These are phyloP conservation scores for Pogonognathellus flavescens DNA, from an alignment of 1,140 invertebrate genomes.

Conservation along the genomic window DNA sequence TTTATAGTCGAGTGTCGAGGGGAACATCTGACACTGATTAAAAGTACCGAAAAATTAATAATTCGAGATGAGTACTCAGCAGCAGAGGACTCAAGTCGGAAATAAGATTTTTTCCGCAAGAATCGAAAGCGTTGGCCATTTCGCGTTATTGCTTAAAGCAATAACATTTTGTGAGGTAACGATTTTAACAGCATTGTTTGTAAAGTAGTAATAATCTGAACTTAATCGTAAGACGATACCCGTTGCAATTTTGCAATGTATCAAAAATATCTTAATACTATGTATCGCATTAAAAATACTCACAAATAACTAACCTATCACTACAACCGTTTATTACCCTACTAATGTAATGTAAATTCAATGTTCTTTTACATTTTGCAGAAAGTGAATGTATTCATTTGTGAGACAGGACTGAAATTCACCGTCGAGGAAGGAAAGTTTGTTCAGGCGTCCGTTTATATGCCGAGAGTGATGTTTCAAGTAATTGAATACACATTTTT, in stretches of 20 bases:
- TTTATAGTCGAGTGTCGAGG: no score
- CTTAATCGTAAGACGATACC: no score
- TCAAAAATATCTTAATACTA: no score
- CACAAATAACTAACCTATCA: no score
- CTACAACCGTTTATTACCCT: no score
- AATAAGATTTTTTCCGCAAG: neutral
- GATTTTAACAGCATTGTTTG: no score
- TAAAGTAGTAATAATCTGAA: no score
- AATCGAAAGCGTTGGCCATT: neutral
- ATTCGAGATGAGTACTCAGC: neutral
- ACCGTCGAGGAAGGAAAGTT: slow-evolving; percentile 58
- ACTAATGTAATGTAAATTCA: no score
- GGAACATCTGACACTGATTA: no score
- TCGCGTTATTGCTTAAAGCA: neutral
- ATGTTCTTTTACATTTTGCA: neutral
- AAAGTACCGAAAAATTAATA: no score
- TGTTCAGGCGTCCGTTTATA: slow-evolving; percentile 51
- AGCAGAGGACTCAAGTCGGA: neutral
- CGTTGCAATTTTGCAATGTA: no score
- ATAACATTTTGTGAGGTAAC: slow-evolving; percentile 10
- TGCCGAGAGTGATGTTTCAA: slow-evolving; percentile 48
- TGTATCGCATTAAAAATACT: no score
- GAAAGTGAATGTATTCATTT: slow-evolving; percentile 56
- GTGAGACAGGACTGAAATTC: slow-evolving; percentile 50
- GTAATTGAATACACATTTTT: slow-evolving; percentile 31